Evolutionary conservation across 2,113 vertebrate genomes (phyloP).

Genomic region (Pyrgilauda ruficollis): DNA sequence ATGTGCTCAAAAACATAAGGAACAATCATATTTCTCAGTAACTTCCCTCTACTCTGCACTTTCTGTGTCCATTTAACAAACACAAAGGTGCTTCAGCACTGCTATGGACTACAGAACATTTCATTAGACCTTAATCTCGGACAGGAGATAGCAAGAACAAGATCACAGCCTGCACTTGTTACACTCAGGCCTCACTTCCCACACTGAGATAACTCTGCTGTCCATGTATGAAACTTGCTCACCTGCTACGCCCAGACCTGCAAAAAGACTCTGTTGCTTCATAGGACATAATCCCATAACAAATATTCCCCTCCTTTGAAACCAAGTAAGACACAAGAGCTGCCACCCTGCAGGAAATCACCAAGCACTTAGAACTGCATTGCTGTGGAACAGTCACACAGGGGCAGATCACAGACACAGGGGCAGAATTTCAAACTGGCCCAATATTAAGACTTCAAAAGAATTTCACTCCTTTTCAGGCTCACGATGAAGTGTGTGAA

Average conservation of each 20-base stretch:
- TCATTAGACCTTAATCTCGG: not conserved
- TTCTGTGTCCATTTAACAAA: not conserved
- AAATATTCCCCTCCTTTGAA: not conserved
- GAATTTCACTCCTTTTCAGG: not conserved
- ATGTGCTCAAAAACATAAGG: not conserved
- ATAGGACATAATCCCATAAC: not conserved
- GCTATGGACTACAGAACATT: not conserved
- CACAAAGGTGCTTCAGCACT: not conserved
- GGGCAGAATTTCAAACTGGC: not conserved
- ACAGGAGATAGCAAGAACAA: not conserved
- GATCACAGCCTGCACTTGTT: not conserved
- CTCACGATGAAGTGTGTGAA: not conserved
- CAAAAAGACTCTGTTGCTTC: not conserved
- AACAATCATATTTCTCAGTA: not conserved
- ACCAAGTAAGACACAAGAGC: not conserved
- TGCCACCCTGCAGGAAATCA: not conserved
- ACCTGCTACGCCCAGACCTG: not conserved
- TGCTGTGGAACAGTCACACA: not conserved
- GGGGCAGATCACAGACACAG: not conserved
- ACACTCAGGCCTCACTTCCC: not conserved
- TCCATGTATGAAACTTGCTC: not conserved
- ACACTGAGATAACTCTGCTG: not conserved
- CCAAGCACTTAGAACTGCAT: not conserved
- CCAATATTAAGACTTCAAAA: not conserved
- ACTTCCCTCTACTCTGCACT: not conserved